Percentiles rank a stretch among this genome's conserved stretches.
Conservation (phyloP, 1,140 invertebrate genomes). For the Rhopalosiphum maidis region DNA sequence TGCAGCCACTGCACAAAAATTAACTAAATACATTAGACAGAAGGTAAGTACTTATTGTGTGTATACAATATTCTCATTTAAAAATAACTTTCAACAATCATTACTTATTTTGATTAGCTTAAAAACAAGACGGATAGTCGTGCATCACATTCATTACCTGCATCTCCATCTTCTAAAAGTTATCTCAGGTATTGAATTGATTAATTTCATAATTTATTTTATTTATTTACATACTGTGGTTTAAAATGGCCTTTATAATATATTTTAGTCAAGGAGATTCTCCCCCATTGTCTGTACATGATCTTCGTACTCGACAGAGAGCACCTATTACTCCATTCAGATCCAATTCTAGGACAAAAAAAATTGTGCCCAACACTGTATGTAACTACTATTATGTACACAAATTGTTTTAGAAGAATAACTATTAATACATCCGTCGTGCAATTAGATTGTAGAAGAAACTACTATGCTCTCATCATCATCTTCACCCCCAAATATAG, state of each 20-base stretch:
- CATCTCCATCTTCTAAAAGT: constrained; percentile 51
- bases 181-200: constrained; percentile 44
- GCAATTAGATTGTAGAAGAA: constrained; percentile 49
- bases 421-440: not conserved
- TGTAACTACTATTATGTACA: not conserved
- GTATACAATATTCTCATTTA: not conserved
- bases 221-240: not conserved
- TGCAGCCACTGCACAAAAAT: constrained; percentile 74
- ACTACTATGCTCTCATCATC: constrained; percentile 44
- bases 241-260: not conserved
- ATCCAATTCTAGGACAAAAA: constrained; percentile 45
- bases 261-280: constrained; percentile 52
- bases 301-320: constrained; percentile 29
- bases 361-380: constrained; percentile 41
- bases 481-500: constrained; percentile 37
- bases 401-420: constrained; percentile 1
- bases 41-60: constrained; percentile 68
- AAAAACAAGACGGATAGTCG: constrained; percentile 25
- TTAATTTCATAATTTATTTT: not conserved
- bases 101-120: constrained; percentile 34
- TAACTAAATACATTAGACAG: constrained; percentile 79
- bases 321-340: not conserved
- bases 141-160: constrained; percentile 48
- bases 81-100: not conserved
- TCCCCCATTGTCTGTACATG: constrained; percentile 26